Base-by-base conservation (phyloP, 2,888 invertebrate genomes). In the Scotopteryx bipunctaria region DNA sequence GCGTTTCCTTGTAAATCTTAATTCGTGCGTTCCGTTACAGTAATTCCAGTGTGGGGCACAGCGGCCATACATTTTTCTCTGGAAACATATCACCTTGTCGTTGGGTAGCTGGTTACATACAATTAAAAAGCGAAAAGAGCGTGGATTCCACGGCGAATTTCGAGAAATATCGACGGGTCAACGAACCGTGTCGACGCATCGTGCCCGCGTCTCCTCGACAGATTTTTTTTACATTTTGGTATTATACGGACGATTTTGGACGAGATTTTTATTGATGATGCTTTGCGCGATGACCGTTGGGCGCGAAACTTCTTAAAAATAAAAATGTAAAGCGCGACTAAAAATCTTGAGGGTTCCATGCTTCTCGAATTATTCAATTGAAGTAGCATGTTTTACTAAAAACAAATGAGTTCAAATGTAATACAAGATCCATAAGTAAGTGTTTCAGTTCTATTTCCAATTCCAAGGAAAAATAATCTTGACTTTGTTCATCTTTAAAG, bases 111-210 rank as follows among this genome's bases (percentile, higher is more conserved):
- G 84, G 81, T 81, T 82, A 81, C 81, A 78, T 81, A 86, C 88
- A 88, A 90, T 89, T 90, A 89, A 89, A 88, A 88, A 84, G 83
- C 86, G 86, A 87, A 86, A 88, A 87, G 84, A 85, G 78, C 83
- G 79, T 73, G 80, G 83, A 89, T 84, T 87, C 85, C 81, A 76
- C 81, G 73, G 80, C 77, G 82, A 83, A 87, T 89, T 89, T 88
- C 86, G 83, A 88, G 88, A 88, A 88, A 86, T 89, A 88, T 88
- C 87, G 84, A 79, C 81, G 86, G 88, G 88, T 89, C 87, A 76
- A 77, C 78, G 89, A 83, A 81, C 88, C 76, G 66, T 76, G 83
- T 81, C 83, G 83, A 86, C 88, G 86, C 83, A 86, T 85, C 87
- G 81, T 77, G 82, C 80, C 83, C 83, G 79, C 79, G 80, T 77